Percentiles rank a stretch among this genome's conserved stretches.
phyloP scores from a whole-genome alignment of 2,113 vertebrate species.

The Turdus rufiventris region DNA sequence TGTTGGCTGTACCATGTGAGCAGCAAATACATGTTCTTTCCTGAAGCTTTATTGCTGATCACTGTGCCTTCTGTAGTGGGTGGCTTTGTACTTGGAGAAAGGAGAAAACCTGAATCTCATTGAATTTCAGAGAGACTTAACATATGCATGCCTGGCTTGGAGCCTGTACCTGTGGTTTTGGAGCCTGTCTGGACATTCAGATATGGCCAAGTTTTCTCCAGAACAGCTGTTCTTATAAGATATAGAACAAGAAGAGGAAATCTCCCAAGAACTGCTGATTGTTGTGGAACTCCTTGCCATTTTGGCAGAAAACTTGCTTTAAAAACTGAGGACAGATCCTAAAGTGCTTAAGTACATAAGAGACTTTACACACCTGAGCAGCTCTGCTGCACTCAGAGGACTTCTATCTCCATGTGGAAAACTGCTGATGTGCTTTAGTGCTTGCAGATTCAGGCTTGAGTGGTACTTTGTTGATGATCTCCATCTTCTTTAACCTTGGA shows the following conservation, averaged over 20 bases:
- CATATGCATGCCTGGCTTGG: constrained; percentile 20
- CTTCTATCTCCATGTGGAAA: neutral
- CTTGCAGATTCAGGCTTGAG: neutral
- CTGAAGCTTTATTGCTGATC: neutral
- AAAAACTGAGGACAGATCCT: constrained; percentile 36
- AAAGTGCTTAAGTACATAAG: constrained; percentile 6
- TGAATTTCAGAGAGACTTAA: constrained; percentile 9
- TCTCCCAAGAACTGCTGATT: constrained; percentile 53
- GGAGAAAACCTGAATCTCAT: neutral
- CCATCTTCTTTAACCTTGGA: neutral
- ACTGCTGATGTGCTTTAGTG: neutral
- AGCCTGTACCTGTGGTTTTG: constrained; percentile 58
- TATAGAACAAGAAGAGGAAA: constrained; percentile 57
- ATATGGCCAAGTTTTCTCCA: constrained; percentile 45
- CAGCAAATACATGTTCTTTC: neutral
- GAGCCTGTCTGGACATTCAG: constrained; percentile 18
- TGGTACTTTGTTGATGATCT: neutral
- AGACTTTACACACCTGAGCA: constrained; percentile 3
- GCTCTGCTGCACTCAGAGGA: neutral
- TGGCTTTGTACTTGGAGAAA: neutral
- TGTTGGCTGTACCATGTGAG: neutral
- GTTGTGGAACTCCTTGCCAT: constrained; percentile 38
- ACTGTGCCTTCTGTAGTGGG: neutral
- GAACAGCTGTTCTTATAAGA: constrained; percentile 41
- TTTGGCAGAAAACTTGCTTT: constrained; percentile 42